phyloP scores from a whole-genome alignment of 1,140 invertebrate genomes.

The Chionoecetes opilio region DNA sequence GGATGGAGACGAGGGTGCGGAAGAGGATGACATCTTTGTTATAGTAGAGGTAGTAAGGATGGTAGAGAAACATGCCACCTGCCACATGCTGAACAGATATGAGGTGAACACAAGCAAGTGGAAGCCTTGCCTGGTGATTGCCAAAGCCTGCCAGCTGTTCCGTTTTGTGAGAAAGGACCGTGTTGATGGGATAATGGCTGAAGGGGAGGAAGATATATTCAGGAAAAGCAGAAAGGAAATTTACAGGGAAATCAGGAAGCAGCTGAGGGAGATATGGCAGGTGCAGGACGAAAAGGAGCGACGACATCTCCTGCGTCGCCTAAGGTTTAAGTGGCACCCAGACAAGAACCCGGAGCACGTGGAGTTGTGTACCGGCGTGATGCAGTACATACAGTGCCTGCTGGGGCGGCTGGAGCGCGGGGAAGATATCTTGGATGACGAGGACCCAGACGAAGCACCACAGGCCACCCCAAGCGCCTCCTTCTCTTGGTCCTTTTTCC shows the following conservation, averaged over 20 bases:
- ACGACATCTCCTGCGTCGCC: constrained; percentile 48
- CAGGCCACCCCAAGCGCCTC: neutral
- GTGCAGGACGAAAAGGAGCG: constrained; percentile 52
- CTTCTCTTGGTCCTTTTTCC: constrained; percentile 33
- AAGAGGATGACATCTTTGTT: constrained; percentile 60
- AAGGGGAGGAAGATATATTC: neutral
- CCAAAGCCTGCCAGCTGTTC: constrained; percentile 46
- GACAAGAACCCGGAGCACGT: constrained; percentile 55
- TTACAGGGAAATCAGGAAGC: too few species aligned
- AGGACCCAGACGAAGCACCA: neutral
- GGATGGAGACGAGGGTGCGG: neutral
- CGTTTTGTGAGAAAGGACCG: constrained; percentile 28
- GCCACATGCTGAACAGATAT: constrained; percentile 42
- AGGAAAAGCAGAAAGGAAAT: neutral
- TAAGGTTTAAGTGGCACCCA: constrained; percentile 66
- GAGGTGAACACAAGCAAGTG: constrained; percentile 40
- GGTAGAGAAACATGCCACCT: neutral
- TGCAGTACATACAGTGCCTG: constrained; percentile 62
- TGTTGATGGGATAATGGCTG: too few species aligned
- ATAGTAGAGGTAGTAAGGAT: constrained; percentile 52
- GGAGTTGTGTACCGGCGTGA: constrained; percentile 64
- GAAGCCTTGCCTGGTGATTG: neutral
- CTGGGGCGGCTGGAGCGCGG: constrained; percentile 60
- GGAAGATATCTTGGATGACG: constrained; percentile 51
- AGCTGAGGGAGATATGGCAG: constrained; percentile 62